Conservation (phyloP, 2,113 vertebrate genomes). For the Cephalopholis sonnerati region DNA sequence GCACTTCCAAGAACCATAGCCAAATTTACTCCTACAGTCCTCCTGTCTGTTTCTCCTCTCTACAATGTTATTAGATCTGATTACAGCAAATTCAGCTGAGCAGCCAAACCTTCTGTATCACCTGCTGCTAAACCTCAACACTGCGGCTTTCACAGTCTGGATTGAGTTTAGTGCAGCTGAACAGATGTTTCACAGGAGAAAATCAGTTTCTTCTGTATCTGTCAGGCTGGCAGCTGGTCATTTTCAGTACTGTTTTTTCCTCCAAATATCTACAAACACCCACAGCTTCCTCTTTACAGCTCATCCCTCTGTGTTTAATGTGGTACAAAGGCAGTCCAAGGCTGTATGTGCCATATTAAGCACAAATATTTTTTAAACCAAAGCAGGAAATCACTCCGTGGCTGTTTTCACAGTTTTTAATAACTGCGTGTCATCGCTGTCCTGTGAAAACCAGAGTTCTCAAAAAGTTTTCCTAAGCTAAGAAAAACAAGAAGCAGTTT, state of each 20-base stretch:
- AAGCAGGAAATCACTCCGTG: background rate
- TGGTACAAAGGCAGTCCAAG: background rate
- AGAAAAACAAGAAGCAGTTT: too few relatives aligned
- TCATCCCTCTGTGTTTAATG: background rate
- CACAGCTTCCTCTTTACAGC: constrained; percentile 31
- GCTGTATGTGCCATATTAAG: too few relatives aligned
- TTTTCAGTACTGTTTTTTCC: background rate
- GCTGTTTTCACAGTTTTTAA: too few relatives aligned
- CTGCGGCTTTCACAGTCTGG: background rate
- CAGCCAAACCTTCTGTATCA: constrained; percentile 1
- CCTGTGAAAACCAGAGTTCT: too few relatives aligned
- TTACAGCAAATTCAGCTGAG: constrained; percentile 28
- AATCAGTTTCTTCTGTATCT: background rate
- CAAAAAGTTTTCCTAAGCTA: too few relatives aligned
- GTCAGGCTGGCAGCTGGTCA: background rate
- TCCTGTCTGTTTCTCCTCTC: background rate
- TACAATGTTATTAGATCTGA: constrained; percentile 27
- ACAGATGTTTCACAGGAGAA: constrained; percentile 4
- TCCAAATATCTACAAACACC: background rate
- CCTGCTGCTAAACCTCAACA: constrained; percentile 40
- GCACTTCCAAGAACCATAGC: constrained; percentile 30
- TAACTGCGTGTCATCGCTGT: too few relatives aligned
- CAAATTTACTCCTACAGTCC: background rate
- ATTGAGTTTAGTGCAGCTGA: background rate
- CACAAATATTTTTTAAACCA: background rate